Conservation (phyloP, 2,797 vertebrate genomes). For the Acanthopagrus latus region DNA sequence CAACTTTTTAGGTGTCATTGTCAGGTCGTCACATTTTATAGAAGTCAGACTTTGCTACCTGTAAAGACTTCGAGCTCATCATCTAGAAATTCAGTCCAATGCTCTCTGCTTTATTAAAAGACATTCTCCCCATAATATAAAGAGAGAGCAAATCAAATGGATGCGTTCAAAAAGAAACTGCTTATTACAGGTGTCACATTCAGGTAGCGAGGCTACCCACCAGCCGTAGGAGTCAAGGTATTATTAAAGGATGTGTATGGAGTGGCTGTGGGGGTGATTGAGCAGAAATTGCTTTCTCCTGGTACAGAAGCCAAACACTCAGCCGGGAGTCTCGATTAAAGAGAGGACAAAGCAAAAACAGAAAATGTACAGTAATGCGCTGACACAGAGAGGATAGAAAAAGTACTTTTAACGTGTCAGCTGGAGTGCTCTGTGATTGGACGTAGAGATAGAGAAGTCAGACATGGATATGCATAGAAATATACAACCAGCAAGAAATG, state of each 20-base stretch:
- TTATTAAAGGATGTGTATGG: slow-evolving; percentile 16
- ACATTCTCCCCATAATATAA: neutral
- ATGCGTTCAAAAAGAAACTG: neutral
- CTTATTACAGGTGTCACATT: slow-evolving; percentile 16
- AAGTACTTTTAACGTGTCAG: neutral
- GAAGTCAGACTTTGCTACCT: neutral
- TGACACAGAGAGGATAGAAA: neutral
- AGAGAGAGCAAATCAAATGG: neutral
- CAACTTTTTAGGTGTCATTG: too few relatives aligned
- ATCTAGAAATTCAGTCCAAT: neutral
- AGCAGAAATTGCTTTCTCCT: slow-evolving; percentile 4
- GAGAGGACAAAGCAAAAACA: neutral
- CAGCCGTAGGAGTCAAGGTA: slow-evolving; percentile 18
- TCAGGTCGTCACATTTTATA: too few relatives aligned
- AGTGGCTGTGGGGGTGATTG: neutral
- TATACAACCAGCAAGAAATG: neutral
- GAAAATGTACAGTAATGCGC: neutral
- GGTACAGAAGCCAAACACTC: slow-evolving; percentile 4
- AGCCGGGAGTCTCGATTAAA: neutral
- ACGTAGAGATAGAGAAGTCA: too few relatives aligned
- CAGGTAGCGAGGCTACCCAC: neutral
- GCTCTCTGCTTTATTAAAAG: neutral
- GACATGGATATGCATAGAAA: neutral
- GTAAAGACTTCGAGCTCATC: neutral
- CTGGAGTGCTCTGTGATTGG: neutral